phyloP scores from a whole-genome alignment of 2,888 invertebrate species.

The Ophion ellenae region DNA sequence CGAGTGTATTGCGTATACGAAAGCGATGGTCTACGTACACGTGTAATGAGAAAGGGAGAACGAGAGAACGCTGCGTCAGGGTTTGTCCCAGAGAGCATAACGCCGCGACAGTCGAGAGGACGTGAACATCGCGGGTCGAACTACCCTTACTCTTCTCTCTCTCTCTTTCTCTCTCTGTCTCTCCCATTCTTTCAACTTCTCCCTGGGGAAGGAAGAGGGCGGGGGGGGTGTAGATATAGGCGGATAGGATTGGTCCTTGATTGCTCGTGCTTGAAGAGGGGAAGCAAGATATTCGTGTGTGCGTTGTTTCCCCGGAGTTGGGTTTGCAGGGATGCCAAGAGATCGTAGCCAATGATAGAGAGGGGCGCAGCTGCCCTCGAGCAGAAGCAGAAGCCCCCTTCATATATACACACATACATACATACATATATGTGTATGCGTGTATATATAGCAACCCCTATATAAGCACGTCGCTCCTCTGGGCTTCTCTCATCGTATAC shows the following conservation, averaged over 20 bases:
- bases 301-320: conserved; percentile 77
- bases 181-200: no score
- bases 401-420: conserved; percentile 29
- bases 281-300: conserved; percentile 68
- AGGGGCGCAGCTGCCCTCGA: conserved; percentile 78
- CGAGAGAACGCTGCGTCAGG: conserved; percentile 62
- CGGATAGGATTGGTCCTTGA: conserved; percentile 81
- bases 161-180: not conserved
- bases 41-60: conserved; percentile 23
- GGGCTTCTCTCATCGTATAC: conserved; percentile 17
- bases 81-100: conserved; percentile 41
- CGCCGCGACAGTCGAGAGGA: conserved; percentile 46
- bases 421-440: conserved; percentile 28
- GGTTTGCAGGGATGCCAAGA: conserved; percentile 77
- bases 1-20: not conserved
- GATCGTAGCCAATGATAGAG: conserved; percentile 83
- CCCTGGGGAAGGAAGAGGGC: no score
- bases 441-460: conserved; percentile 39
- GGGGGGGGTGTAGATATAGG: conserved; percentile 57
- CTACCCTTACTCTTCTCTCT: conserved; percentile 52
- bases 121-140: conserved; percentile 28
- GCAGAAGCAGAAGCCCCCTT: conserved; percentile 55
- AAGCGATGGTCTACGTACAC: not conserved
- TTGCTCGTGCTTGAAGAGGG: conserved; percentile 68
- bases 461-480: conserved; percentile 35